A percentile compares a stretch with the other conserved stretches of the same genome.
Conservation (phyloP, 2,888 invertebrate genomes). For the Iphiclides podalirius region DNA sequence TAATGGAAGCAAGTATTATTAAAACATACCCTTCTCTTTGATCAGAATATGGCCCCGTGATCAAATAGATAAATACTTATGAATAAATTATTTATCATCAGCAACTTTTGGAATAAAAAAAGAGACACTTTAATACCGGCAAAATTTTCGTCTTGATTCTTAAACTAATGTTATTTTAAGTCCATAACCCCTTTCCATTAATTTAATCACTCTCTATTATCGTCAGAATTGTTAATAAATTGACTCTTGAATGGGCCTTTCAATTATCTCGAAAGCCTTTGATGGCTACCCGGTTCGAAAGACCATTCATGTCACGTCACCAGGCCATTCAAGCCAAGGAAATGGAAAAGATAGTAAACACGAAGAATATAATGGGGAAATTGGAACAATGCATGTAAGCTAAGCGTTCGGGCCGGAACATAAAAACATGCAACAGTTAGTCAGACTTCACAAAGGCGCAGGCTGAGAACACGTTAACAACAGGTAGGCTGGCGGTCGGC, state of each 20-base stretch:
- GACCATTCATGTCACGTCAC: constrained; percentile 1
- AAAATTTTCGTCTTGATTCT: background rate
- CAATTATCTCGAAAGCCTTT: background rate
- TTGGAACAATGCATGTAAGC: constrained; percentile 21
- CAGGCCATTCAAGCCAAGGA: constrained; percentile 2
- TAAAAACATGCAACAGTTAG: constrained; percentile 44
- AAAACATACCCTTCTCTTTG: too few species aligned
- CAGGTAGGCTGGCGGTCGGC: constrained; percentile 72
- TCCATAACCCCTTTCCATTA: background rate
- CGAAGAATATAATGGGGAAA: constrained; percentile 10
- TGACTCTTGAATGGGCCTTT: background rate
- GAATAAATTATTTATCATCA: too few species aligned
- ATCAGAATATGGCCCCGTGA: too few species aligned
- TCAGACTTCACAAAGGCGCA: constrained; percentile 41
- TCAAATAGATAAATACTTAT: too few species aligned
- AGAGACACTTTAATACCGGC: too few species aligned
- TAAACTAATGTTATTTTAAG: background rate
- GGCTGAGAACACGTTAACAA: constrained; percentile 60
- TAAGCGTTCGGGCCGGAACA: constrained; percentile 14
- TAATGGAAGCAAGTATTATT: too few species aligned
- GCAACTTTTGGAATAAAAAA: too few species aligned
- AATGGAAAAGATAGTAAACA: constrained; percentile 18
- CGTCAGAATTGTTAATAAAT: background rate
- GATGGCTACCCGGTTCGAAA: background rate
- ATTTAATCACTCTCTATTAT: background rate